Evolutionary conservation across 1,140 invertebrate genomes (phyloP).

Genomic region (Gonioctena quinquepunctata): DNA sequence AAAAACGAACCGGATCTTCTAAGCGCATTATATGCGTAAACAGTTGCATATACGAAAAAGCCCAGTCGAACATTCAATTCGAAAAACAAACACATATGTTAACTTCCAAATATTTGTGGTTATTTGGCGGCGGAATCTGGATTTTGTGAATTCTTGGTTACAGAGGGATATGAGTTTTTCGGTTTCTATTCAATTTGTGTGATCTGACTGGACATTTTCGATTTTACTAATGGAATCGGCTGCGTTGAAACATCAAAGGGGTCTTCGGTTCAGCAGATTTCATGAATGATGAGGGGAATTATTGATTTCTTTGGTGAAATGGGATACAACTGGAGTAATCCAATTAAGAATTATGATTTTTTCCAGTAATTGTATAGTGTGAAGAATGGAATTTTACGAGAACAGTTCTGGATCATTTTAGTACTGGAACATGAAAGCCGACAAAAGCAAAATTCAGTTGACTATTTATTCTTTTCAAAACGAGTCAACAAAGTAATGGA

Average conservation of each 20-base stretch:
- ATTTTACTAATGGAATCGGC: neutral
- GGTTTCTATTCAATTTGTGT: neutral
- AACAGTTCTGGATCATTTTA: no score
- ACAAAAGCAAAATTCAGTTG: no score
- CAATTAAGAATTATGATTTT: neutral
- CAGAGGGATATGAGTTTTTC: neutral
- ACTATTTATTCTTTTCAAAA: no score
- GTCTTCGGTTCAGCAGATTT: neutral
- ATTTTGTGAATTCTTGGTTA: neutral
- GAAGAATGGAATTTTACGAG: no score
- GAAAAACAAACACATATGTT: neutral
- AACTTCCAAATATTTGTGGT: constrained; percentile 3
- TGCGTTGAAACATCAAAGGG: neutral
- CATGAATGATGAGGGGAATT: neutral
- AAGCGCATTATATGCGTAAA: no score
- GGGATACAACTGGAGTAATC: neutral
- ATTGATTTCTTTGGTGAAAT: neutral
- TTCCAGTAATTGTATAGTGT: no score
- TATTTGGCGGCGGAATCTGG: no score
- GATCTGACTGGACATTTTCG: neutral
- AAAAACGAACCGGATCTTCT: no score
- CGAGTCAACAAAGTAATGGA: no score
- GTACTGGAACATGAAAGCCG: no score
- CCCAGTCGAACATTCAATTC: constrained; percentile 2
- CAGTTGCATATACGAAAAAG: no score